phyloP scores from a whole-genome alignment of 2,113 vertebrate genomes.

The Chloebia gouldiae region DNA sequence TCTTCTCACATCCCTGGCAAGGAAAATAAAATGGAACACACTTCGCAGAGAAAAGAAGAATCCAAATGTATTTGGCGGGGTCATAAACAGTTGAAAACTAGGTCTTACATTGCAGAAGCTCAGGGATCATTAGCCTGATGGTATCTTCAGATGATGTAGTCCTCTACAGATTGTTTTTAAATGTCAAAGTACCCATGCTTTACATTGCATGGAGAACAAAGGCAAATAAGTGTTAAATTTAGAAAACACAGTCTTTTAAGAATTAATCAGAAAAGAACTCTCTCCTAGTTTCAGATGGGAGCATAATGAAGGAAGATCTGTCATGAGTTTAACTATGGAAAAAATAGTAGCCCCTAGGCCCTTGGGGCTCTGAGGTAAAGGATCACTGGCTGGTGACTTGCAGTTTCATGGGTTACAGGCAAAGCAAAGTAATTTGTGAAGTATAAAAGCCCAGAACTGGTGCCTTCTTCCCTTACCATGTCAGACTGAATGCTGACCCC shows the following conservation, averaged over 20 bases:
- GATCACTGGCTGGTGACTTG: background rate
- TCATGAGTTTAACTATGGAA: background rate
- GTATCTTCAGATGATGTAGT: background rate
- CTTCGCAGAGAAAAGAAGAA: background rate
- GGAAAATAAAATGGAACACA: background rate
- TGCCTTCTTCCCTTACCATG: background rate
- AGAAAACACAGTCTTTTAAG: background rate
- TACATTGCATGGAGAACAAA: background rate
- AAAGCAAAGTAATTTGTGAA: background rate
- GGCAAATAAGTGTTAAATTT: background rate
- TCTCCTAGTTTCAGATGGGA: background rate
- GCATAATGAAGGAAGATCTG: background rate
- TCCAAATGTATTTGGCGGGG: background rate
- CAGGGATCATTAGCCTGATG: background rate
- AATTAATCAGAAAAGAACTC: background rate
- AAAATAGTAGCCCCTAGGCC: background rate
- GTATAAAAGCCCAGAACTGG: background rate
- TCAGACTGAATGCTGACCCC: background rate
- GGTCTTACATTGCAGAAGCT: background rate
- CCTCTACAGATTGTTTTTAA: background rate
- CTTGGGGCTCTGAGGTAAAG: background rate
- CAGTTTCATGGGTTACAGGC: background rate
- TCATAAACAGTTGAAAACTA: background rate
- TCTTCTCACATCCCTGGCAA: slow-evolving; percentile 3
- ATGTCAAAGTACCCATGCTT: background rate